These are phyloP conservation scores for Pristionchus entomophagus DNA, from an alignment of 2,888 invertebrate genomes.

Conservation along the genomic window DNA sequence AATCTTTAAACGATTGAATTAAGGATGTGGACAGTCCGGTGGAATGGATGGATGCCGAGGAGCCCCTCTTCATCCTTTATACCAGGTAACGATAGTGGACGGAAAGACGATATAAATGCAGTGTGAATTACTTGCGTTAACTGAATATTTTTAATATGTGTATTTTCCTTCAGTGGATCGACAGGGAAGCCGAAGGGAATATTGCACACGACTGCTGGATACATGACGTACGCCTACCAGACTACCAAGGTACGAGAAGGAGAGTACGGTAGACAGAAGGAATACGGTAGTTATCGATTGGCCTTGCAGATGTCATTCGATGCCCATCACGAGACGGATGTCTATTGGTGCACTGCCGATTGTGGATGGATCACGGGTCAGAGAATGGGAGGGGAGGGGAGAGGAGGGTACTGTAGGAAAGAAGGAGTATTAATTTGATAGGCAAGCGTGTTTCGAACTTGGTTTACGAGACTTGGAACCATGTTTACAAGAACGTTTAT, in stretches of 20 bases:
- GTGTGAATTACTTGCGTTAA: background rate
- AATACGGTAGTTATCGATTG: background rate
- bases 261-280: slow-evolving; percentile 80
- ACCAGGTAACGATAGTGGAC: slow-evolving; percentile 77
- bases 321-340: slow-evolving; percentile 78
- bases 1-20: background rate
- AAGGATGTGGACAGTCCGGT: slow-evolving; percentile 88
- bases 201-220: slow-evolving; percentile 92
- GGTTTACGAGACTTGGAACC: too few species aligned
- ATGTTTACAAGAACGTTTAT: too few species aligned
- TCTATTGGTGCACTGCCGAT: slow-evolving; percentile 92
- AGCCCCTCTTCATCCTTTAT: slow-evolving; percentile 96
- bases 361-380: slow-evolving; percentile 87
- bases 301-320: slow-evolving; percentile 84
- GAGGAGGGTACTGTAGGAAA: background rate
- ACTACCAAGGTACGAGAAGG: slow-evolving; percentile 82
- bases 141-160: background rate
- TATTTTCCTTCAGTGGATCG: slow-evolving; percentile 82
- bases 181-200: slow-evolving; percentile 99
- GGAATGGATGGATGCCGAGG: slow-evolving; percentile 95
- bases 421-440: too few species aligned
- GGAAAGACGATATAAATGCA: background rate
- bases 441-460: too few species aligned
- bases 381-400: slow-evolving; percentile 83
- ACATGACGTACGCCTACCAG: slow-evolving; percentile 92